phyloP scores from a whole-genome alignment of 1,140 invertebrate genomes.

The Drosophila mauritiana region DNA sequence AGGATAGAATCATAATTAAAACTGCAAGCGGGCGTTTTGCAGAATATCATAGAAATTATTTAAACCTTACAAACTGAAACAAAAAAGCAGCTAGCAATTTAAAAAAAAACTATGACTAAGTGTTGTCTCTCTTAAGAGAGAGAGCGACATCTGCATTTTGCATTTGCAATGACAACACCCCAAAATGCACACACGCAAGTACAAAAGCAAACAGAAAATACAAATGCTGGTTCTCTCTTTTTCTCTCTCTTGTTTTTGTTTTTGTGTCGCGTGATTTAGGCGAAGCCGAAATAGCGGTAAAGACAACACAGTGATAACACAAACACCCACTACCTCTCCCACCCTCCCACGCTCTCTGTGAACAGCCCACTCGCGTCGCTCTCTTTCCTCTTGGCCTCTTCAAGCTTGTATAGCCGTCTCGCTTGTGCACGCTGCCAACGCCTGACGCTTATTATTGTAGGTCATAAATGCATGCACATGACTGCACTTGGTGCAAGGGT shows the following conservation, averaged over 20 bases:
- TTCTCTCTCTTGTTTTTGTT: conserved; percentile 17
- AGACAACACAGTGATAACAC: conserved; percentile 41
- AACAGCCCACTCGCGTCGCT: conserved; percentile 16
- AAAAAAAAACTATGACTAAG: background rate
- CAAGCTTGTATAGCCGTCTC: conserved; percentile 25
- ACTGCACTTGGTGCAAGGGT: conserved; percentile 41
- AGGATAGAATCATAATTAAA: background rate
- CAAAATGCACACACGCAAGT: conserved; percentile 33
- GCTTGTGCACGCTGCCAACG: conserved; percentile 28
- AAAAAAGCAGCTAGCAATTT: background rate
- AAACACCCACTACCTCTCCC: conserved; percentile 15
- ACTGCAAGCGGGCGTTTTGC: no score
- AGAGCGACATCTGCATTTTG: conserved; percentile 13
- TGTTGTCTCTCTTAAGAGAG: background rate
- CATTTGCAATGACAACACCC: conserved; percentile 54
- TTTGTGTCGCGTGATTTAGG: conserved; percentile 45
- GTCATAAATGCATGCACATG: conserved; percentile 75
- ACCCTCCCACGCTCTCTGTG: conserved; percentile 4
- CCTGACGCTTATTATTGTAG: conserved; percentile 64
- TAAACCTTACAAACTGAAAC: background rate
- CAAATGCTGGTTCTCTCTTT: conserved; percentile 1
- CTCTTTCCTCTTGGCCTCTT: conserved; percentile 11
- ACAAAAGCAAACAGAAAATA: conserved; percentile 35
- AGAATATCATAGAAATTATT: no score
- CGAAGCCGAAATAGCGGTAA: conserved; percentile 44